Conservation (phyloP, 2,888 invertebrate genomes). For the Andrena trimmerana region DNA sequence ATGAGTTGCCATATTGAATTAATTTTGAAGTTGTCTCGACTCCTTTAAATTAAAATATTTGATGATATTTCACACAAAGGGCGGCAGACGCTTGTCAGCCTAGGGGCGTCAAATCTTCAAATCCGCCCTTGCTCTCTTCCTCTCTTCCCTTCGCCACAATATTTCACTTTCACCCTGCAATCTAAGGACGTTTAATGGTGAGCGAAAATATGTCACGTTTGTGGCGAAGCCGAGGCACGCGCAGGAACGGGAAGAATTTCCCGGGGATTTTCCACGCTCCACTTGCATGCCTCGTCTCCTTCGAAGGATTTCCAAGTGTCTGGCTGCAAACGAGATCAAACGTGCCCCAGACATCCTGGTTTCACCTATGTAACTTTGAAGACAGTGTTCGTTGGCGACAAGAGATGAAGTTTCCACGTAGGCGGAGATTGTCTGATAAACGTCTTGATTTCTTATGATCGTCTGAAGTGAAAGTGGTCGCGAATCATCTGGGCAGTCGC, state of each 20-base stretch:
- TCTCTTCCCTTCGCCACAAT: background rate
- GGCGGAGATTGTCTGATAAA: background rate
- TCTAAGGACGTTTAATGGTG: background rate
- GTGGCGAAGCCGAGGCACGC: conserved; percentile 1
- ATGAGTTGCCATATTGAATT: too few relatives aligned
- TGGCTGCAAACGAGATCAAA: conserved; percentile 1
- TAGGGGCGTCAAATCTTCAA: too few relatives aligned
- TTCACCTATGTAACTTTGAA: background rate
- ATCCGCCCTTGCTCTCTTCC: background rate
- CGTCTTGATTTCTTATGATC: background rate
- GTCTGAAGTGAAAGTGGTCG: background rate
- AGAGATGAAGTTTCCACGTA: background rate
- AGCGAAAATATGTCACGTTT: background rate
- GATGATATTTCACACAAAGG: too few relatives aligned
- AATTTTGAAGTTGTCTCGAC: too few relatives aligned
- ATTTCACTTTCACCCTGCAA: background rate
- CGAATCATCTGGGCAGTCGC: background rate
- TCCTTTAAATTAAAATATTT: too few relatives aligned
- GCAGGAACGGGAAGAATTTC: conserved; percentile 9
- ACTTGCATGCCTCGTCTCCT: background rate
- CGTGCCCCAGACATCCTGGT: background rate
- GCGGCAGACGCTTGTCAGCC: too few relatives aligned
- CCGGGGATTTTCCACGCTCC: background rate
- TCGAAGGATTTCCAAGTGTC: background rate
- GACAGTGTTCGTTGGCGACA: background rate